phyloP scores from a whole-genome alignment of 2,113 vertebrate genomes.

The Coryphaenoides rupestris region DNA sequence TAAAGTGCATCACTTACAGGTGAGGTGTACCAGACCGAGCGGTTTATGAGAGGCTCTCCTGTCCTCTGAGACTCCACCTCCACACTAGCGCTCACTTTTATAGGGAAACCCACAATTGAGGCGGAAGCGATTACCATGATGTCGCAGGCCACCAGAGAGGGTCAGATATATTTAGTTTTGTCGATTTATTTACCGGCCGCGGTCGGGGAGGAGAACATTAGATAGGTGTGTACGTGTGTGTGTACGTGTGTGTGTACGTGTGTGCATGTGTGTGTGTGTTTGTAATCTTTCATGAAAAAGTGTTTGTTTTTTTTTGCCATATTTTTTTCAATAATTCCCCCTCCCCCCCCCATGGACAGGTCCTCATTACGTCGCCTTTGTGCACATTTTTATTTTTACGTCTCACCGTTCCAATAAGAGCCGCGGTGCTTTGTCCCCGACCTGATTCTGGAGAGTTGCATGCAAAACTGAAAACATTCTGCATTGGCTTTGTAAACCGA shows the following conservation, averaged over 20 bases:
- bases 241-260: too few species aligned
- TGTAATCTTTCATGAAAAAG: neutral
- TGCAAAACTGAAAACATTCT: too few species aligned
- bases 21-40: too few species aligned
- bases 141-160: conserved; percentile 51
- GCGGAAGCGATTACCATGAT: conserved; percentile 62
- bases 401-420: conserved; percentile 60
- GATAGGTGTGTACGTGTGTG: conserved; percentile 20
- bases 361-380: conserved; percentile 63
- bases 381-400: conserved; percentile 62
- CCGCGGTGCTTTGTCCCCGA: conserved; percentile 72
- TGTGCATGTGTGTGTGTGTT: too few species aligned
- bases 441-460: conserved; percentile 69
- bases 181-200: conserved; percentile 22
- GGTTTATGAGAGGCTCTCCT: neutral
- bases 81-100: conserved; percentile 46
- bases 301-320: conserved; percentile 34
- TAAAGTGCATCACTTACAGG: too few species aligned
- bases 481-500: too few species aligned
- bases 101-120: conserved; percentile 59
- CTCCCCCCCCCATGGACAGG: conserved; percentile 44
- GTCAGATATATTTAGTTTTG: conserved; percentile 40
- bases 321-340: conserved; percentile 59
- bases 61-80: neutral
- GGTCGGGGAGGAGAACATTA: conserved; percentile 42